Percentiles rank a stretch among this genome's conserved stretches.
phyloP scores from a whole-genome alignment of 2,888 invertebrate species.

The Aphodius sticticus region DNA sequence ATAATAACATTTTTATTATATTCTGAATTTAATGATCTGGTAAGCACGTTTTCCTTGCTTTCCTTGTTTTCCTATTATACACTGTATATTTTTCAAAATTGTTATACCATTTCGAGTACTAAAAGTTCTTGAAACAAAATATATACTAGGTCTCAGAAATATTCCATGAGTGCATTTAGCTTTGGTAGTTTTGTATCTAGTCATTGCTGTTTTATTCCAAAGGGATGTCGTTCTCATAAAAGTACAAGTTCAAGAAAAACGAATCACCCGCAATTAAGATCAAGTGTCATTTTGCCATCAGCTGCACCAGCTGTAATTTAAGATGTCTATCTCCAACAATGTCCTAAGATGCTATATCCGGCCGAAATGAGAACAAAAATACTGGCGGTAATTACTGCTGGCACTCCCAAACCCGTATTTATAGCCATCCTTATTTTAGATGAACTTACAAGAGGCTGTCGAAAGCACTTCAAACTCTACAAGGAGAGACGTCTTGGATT shows the following conservation, averaged over 20 bases:
- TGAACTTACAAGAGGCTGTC: not conserved
- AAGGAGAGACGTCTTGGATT: not conserved
- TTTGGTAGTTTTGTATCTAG: too few relatives aligned
- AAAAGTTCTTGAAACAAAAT: too few relatives aligned
- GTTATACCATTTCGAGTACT: too few relatives aligned
- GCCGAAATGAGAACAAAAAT: not conserved
- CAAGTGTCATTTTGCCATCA: not conserved
- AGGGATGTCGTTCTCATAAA: too few relatives aligned
- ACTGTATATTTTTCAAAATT: too few relatives aligned
- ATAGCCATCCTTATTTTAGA: not conserved
- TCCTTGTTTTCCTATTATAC: too few relatives aligned
- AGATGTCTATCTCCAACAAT: not conserved
- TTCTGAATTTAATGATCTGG: too few relatives aligned
- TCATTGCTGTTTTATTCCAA: too few relatives aligned
- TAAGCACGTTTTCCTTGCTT: too few relatives aligned
- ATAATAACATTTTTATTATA: too few relatives aligned
- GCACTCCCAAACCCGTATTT: not conserved
- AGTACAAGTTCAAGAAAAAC: not conserved
- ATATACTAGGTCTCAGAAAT: too few relatives aligned
- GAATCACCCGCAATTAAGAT: not conserved
- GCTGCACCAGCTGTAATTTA: not conserved
- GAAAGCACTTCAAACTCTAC: not conserved
- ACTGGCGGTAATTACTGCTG: not conserved
- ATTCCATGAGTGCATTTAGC: too few relatives aligned
- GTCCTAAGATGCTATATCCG: constrained; percentile 4